Evolutionary conservation across 2,888 invertebrate species (phyloP).

Genomic region (Linnaemya tessellans): DNA sequence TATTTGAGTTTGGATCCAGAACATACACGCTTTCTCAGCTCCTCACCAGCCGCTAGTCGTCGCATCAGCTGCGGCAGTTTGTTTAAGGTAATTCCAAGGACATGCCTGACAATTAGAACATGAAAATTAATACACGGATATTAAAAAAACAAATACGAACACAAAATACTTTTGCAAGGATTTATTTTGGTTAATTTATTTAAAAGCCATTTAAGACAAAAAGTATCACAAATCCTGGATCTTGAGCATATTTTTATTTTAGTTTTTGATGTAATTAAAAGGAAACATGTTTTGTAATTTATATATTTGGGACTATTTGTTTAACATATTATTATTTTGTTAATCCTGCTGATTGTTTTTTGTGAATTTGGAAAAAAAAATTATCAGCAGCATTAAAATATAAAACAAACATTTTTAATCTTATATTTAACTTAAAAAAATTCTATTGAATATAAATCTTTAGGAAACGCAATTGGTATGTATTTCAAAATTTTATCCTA

Average conservation of each 20-base stretch:
- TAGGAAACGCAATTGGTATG: conserved; percentile 81
- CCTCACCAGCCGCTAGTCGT: conserved; percentile 93
- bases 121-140: neutral
- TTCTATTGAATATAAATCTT: conserved; percentile 27
- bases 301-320: too few relatives aligned
- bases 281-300: too few relatives aligned
- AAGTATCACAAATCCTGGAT: too few relatives aligned
- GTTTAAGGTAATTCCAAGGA: conserved; percentile 86
- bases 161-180: conserved; percentile 6
- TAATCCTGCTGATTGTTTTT: too few relatives aligned
- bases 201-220: too few relatives aligned
- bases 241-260: too few relatives aligned
- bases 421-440: conserved; percentile 38
- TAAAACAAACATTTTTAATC: too few relatives aligned
- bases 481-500: conserved; percentile 79
- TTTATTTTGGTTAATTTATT: conserved; percentile 28
- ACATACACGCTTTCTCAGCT: conserved; percentile 87
- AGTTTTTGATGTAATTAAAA: too few relatives aligned
- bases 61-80: conserved; percentile 96
- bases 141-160: neutral
- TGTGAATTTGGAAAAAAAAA: too few relatives aligned
- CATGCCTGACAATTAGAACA: neutral
- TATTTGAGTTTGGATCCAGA: conserved; percentile 86
- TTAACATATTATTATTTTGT: too few relatives aligned
- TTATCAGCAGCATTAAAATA: too few relatives aligned